Base-by-base conservation (phyloP, 2,113 vertebrate species). In the Perccottus glenii region DNA sequence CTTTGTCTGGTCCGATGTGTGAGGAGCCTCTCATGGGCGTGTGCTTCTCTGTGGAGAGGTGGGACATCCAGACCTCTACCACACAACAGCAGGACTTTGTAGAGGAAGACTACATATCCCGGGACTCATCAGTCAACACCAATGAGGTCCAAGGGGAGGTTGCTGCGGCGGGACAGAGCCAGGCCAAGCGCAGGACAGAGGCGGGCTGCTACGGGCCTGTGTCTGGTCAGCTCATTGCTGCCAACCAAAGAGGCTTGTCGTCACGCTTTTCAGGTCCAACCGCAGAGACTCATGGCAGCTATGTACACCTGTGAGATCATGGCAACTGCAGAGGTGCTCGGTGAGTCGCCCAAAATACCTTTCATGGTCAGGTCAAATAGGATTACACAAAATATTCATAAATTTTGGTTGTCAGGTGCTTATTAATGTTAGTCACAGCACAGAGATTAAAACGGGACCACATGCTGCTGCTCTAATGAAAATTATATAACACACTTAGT, bases 291-390 rank as follows among this genome's bases (percentile, higher is more conserved):
- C 11, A 95, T 99, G 92, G 93, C 92, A 0, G 97, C 97, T 0
- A 98, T 98, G 97, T 99, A 99, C 73, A 98, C 95, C 0, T 99
- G 98, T 44, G 98, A 99, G 73, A 97, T 99, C 74, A 96, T 98
- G 94, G 94, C 98, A 50, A 98, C 96, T 0, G 93, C 94, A 0
- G 98, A 99, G 5, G 98, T 99, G 48, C 80, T 99, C 3, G 98
- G 97, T 99, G 93, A 96, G 95, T 56, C n/a, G 42, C n/a, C 19
- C 56, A 5, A 8, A 19, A 46, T 2, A 11, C 9, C 44, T 4
- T 46, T 14, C 8, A 11, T 40, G 38, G 38, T 40, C 36, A 38
- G 52, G 52, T 55, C 52, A 8, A 36, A 55, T n/a, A 15, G 33
- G 14, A 33, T 38, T 38, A 38, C 52, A 38, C 52, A 36, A 55